phyloP scores from a whole-genome alignment of 2,888 invertebrate species.

The Gandaritis pyraliata region DNA sequence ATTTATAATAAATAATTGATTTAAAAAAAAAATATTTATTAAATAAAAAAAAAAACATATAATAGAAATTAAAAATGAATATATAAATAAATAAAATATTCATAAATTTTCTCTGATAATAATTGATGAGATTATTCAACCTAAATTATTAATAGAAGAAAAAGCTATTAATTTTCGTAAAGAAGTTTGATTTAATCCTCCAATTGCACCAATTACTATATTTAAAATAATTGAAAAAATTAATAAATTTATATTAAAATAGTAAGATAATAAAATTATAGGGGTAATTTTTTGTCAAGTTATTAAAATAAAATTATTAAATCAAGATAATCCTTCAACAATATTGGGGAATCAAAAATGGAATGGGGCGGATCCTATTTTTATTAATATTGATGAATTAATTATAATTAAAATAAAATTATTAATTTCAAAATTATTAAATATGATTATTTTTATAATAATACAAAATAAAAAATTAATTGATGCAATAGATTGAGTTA shows the following conservation, averaged over 20 bases:
- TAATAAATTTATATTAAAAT: conserved; percentile 71
- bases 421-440: conserved; percentile 64
- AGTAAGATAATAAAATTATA: conserved; percentile 81
- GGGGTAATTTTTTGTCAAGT: conserved; percentile 88
- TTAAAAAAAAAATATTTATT: conserved; percentile 77
- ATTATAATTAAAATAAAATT: conserved; percentile 61
- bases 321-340: conserved; percentile 84
- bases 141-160: conserved; percentile 87
- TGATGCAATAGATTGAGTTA: conserved; percentile 85
- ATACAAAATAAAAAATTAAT: conserved; percentile 80
- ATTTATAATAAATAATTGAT: conserved; percentile 77
- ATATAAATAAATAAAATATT: conserved; percentile 74
- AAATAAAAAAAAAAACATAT: conserved; percentile 75
- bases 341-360: conserved; percentile 86
- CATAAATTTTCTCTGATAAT: conserved; percentile 76
- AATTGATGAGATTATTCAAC: conserved; percentile 81
- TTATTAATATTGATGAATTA: conserved; percentile 76
- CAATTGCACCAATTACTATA: conserved; percentile 76
- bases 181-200: conserved; percentile 82
- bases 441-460: conserved; percentile 65
- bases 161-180: conserved; percentile 85
- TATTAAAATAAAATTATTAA: conserved; percentile 82
- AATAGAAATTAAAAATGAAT: conserved; percentile 72
- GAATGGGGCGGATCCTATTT: conserved; percentile 84
- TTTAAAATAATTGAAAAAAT: conserved; percentile 73